Conservation (phyloP, 2,113 vertebrate genomes). For the Heliornis fulica region DNA sequence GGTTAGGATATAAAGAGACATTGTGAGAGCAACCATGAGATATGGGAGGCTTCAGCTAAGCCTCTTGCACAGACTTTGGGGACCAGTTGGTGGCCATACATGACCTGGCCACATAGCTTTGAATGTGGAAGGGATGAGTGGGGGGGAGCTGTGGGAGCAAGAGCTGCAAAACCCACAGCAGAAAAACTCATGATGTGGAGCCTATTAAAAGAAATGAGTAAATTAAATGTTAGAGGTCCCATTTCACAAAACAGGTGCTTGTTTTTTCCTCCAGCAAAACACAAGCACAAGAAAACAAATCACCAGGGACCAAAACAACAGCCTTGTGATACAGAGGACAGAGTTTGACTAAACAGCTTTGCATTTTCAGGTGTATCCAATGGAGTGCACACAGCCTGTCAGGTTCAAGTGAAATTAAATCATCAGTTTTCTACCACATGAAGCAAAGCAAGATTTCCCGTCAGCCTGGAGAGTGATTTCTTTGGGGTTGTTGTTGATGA, state of each 20-base stretch:
- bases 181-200: background rate
- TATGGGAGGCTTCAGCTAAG: conserved; percentile 31
- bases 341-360: background rate
- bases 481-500: background rate
- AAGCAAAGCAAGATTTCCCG: background rate
- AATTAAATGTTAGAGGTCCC: background rate
- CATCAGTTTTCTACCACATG: conserved; percentile 29
- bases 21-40: conserved; percentile 16
- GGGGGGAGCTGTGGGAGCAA: background rate
- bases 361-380: background rate
- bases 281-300: conserved; percentile 1
- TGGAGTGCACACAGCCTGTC: background rate
- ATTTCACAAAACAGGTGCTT: background rate
- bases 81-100: conserved; percentile 53
- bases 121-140: background rate
- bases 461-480: background rate
- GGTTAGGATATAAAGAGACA: conserved; percentile 44
- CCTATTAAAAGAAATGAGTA: background rate
- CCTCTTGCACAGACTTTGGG: background rate
- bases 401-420: conserved; percentile 26
- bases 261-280: background rate
- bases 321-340: background rate
- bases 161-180: background rate
- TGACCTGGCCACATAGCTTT: background rate
- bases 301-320: background rate